Conservation (phyloP, 2,888 invertebrate genomes). For the Bimastos eiseni region DNA sequence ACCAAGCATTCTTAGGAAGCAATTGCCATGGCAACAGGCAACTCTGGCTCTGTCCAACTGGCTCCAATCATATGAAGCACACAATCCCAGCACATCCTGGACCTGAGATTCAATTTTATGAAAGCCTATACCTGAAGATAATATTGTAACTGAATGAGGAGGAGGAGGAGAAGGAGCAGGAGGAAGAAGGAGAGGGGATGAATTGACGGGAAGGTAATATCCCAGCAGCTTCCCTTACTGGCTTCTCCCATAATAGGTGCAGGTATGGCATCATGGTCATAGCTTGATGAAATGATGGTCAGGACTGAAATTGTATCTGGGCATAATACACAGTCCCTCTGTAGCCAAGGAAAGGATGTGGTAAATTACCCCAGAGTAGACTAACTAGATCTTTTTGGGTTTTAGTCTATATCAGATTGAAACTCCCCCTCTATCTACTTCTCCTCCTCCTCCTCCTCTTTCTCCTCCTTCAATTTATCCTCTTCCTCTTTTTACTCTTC, state of each 20-base stretch:
- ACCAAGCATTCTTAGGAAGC: slow-evolving; percentile 13
- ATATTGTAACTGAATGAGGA: neutral
- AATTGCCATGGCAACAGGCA: neutral
- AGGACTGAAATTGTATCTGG: neutral
- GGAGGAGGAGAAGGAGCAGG: neutral
- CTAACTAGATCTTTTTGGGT: neutral
- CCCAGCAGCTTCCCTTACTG: neutral
- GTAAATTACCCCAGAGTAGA: neutral
- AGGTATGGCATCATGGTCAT: neutral
- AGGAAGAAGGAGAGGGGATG: neutral
- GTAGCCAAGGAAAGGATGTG: neutral
- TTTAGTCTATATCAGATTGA: neutral
- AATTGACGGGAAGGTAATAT: neutral
- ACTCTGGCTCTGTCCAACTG: neutral
- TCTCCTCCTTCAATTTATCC: neutral
- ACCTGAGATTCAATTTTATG: neutral
- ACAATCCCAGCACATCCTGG: neutral
- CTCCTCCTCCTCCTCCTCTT: too few species aligned
- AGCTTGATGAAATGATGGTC: neutral
- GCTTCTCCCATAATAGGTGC: neutral
- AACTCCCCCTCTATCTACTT: too few species aligned
- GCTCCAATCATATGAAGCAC: neutral
- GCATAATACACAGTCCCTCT: neutral
- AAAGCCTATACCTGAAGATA: slow-evolving; percentile 6
- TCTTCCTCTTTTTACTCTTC: neutral